Evolutionary conservation across 2,888 invertebrate species (phyloP).

Genomic region (Leucania comma): DNA sequence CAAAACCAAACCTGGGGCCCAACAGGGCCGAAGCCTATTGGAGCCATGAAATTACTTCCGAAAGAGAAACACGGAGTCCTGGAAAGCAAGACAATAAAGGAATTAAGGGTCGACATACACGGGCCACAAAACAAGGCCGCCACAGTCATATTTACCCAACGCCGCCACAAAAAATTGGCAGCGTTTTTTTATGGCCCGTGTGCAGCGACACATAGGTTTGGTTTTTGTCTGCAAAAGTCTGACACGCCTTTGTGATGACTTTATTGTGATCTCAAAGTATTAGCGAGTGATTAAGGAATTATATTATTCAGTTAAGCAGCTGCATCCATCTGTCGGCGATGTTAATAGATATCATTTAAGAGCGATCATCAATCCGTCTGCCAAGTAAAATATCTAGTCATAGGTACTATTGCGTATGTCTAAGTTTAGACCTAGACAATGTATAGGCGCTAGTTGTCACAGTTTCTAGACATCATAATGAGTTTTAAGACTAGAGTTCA

Average conservation of each 20-base stretch:
- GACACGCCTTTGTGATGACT: background rate
- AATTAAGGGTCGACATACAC: too few relatives aligned
- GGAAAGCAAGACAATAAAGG: too few relatives aligned
- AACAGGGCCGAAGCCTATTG: too few relatives aligned
- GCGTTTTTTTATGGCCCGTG: too few relatives aligned
- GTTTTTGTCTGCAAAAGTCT: too few relatives aligned
- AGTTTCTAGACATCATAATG: background rate
- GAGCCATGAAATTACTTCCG: too few relatives aligned
- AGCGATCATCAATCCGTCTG: constrained; percentile 38
- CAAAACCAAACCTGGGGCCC: too few relatives aligned
- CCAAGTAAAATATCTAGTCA: constrained; percentile 24
- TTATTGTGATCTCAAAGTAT: constrained; percentile 26
- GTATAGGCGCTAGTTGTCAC: constrained; percentile 19
- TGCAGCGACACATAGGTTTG: too few relatives aligned
- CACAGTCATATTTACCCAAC: too few relatives aligned
- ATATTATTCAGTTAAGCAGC: constrained; percentile 37
- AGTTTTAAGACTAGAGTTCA: background rate
- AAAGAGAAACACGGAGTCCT: too few relatives aligned
- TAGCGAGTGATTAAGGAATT: constrained; percentile 35
- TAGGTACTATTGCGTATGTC: constrained; percentile 12
- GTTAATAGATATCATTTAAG: constrained; percentile 37
- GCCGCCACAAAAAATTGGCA: too few relatives aligned
- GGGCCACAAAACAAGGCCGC: too few relatives aligned
- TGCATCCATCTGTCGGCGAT: constrained; percentile 27
- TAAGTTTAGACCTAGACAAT: constrained; percentile 33